A percentile compares a stretch with the other conserved stretches of the same genome.
These are phyloP conservation scores for Drosophila paramelanica DNA, from an alignment of 2,888 invertebrate species.

Conservation along the genomic window DNA sequence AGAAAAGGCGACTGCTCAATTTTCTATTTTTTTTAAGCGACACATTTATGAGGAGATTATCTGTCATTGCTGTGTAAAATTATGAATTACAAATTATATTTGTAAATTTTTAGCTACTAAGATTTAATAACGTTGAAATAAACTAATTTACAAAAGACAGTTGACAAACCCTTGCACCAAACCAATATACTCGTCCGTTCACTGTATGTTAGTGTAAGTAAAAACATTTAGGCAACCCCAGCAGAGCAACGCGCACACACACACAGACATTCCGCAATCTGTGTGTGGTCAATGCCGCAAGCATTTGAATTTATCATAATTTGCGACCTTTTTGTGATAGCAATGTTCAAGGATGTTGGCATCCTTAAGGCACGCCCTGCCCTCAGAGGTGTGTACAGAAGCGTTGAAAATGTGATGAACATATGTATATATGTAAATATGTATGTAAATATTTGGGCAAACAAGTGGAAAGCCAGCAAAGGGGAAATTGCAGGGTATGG, in stretches of 20 bases:
- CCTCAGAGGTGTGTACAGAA: slow-evolving; percentile 6
- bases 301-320: slow-evolving; percentile 28
- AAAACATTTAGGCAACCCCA: slow-evolving; percentile 11
- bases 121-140: too few species aligned
- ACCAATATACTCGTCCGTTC: neutral
- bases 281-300: slow-evolving; percentile 9
- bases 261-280: slow-evolving; percentile 10
- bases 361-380: slow-evolving; percentile 10
- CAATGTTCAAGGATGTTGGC: slow-evolving; percentile 2
- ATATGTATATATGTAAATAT: slow-evolving; percentile 2
- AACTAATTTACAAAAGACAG: too few species aligned
- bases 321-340: slow-evolving; percentile 15
- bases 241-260: neutral
- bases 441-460: slow-evolving; percentile 2
- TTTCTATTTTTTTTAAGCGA: neutral
- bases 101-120: too few species aligned
- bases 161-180: too few species aligned
- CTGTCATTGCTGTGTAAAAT: too few species aligned
- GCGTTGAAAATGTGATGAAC: slow-evolving; percentile 5
- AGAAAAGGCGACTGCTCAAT: neutral
- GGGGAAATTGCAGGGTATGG: neutral
- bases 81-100: too few species aligned
- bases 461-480: slow-evolving; percentile 7
- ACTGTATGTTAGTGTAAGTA: neutral
- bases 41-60: neutral